A percentile compares a stretch with the other conserved stretches of the same genome.
phyloP scores from a whole-genome alignment of 1,140 invertebrate species.

The Condylostylus longicornis region DNA sequence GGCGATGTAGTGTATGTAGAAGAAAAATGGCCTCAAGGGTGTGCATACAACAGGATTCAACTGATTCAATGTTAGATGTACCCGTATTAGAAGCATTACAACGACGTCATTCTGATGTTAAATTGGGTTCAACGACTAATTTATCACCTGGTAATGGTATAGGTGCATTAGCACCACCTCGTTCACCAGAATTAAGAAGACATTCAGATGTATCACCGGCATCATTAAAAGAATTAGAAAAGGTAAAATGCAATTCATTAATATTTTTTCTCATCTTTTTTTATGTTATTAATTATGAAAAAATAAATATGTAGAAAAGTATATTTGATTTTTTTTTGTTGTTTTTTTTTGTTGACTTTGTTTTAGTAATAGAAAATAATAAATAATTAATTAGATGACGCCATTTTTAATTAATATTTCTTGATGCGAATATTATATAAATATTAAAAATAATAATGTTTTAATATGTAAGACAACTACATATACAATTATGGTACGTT shows the following conservation, averaged over 20 bases:
- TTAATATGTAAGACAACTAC: no score
- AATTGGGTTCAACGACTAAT: slow-evolving; percentile 42
- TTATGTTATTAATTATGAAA: not conserved
- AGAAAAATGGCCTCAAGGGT: slow-evolving; percentile 59
- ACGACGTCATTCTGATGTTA: slow-evolving; percentile 61
- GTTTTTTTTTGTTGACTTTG: slow-evolving; percentile 1
- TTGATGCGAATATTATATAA: no score
- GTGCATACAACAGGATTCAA: slow-evolving; percentile 55
- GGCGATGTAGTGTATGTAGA: slow-evolving; percentile 65
- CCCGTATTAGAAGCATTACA: slow-evolving; percentile 57
- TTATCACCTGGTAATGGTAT: slow-evolving; percentile 33
- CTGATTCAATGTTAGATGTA: slow-evolving; percentile 61
- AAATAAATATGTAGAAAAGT: not conserved
- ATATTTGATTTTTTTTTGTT: slow-evolving; percentile 3
- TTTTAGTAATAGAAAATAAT: not conserved
- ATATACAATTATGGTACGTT: no score
- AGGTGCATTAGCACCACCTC: slow-evolving; percentile 50
- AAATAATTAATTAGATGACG: no score
- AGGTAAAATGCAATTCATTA: slow-evolving; percentile 38
- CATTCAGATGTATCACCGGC: slow-evolving; percentile 73
- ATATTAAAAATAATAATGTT: no score
- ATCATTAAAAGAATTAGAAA: slow-evolving; percentile 67
- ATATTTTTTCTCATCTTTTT: not conserved
- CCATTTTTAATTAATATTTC: no score
- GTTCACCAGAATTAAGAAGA: slow-evolving; percentile 58